These are phyloP conservation scores for Megaptera novaeangliae DNA, from an alignment of 2,113 vertebrate genomes.

Conservation along the genomic window DNA sequence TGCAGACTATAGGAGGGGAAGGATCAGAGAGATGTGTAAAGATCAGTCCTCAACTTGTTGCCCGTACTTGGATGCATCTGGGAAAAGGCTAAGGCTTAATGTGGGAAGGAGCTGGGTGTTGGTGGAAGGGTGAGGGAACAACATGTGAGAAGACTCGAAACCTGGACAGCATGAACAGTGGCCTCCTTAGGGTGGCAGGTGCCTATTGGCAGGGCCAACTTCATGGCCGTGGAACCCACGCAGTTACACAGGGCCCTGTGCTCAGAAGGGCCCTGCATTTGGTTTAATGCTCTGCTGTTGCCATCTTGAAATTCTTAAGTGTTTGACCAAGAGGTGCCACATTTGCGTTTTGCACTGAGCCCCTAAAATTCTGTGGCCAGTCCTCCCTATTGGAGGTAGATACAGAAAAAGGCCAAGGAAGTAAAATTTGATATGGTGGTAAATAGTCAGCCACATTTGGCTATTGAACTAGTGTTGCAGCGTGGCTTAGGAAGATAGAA, in stretches of 20 bases:
- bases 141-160: background rate
- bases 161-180: background rate
- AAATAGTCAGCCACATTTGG: background rate
- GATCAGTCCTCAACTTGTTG: background rate
- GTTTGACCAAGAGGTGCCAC: background rate
- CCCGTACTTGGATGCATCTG: background rate
- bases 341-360: background rate
- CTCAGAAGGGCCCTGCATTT: background rate
- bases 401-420: background rate
- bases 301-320: background rate
- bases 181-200: background rate
- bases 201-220: background rate
- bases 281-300: background rate
- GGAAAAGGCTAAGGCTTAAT: background rate
- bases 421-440: background rate
- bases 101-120: background rate
- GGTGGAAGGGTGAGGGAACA: background rate
- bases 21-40: background rate
- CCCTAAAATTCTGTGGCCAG: background rate
- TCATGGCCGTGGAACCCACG: background rate
- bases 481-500: background rate
- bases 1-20: background rate
- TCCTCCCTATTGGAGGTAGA: background rate
- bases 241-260: background rate
- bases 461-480: background rate